Percentiles rank a stretch among this genome's conserved stretches.
Conservation (phyloP, 2,797 vertebrate species). For the Anguilla anguilla region DNA sequence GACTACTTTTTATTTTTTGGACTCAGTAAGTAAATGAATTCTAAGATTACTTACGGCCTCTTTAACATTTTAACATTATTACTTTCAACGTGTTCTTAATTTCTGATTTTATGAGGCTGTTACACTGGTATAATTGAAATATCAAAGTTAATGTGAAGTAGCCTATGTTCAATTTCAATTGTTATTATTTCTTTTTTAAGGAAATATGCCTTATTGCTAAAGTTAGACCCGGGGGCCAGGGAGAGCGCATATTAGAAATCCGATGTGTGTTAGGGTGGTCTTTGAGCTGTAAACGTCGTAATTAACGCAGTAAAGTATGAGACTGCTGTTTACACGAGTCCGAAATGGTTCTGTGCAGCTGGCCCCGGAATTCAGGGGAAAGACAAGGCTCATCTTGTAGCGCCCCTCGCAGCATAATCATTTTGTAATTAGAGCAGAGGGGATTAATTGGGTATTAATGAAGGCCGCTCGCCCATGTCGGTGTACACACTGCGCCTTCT, state of each 20-base stretch:
- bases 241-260: background rate
- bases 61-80: background rate
- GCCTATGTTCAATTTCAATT: background rate
- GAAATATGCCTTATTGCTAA: too few relatives aligned
- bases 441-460: constrained; percentile 34
- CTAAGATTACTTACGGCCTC: background rate
- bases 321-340: background rate
- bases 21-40: too few relatives aligned
- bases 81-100: background rate
- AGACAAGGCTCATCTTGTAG: constrained; percentile 26
- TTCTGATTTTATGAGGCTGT: background rate
- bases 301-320: background rate
- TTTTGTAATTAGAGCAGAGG: constrained; percentile 23
- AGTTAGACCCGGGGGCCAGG: background rate
- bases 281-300: background rate
- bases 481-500: constrained; percentile 20
- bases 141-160: background rate
- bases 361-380: background rate
- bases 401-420: constrained; percentile 22
- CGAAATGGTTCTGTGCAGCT: background rate
- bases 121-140: background rate
- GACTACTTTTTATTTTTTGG: too few relatives aligned
- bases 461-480: constrained; percentile 16
- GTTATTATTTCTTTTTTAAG: too few relatives aligned
- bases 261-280: background rate